Base-by-base conservation (phyloP, 2,888 invertebrate species). In the Heteropelma amictum region DNA sequence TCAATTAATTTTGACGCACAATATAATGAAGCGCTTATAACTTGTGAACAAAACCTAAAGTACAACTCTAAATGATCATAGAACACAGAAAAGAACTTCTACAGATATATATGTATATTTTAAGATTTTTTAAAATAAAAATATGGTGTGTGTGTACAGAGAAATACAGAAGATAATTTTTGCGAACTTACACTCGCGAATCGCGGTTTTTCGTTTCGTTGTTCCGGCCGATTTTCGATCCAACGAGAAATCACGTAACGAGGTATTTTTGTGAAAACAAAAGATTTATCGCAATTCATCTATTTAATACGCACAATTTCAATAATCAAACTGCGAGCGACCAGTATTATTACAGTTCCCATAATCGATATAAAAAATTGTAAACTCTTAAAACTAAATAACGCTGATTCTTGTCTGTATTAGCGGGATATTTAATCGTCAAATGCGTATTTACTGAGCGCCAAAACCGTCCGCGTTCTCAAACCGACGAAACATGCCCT, bases 21-120 rank as follows among this genome's bases (percentile, higher is more conserved):
- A 35, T 65, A 47, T 53, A 58, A 51, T 51, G 42, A 6, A 33
- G 35, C 14, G 45, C 47, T 70, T 64, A 64, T 28, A 45, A 70
- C 64, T 70, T 49, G 53, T 58, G 26, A 54, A 4, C 35, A 45
- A 47, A 65, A 51, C 49, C 72, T 53, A 72, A 60, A 65, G 74
- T 73, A 73, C 73, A 73, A 73, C 56, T 23, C 47, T 58, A 70
- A 64, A 30, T 58, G 70, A 51, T 12, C n/a, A 71, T 28, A 28
- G 21, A 8, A 49, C 0, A 28, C 35, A 68, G 23, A 56, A 17
- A 51, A 7, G 30, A 30, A 56, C 28, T 35, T 26, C 30, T 51
- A 40, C 19, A 70, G 40, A 40, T 21, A 61, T 28, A 70, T 38
- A 61, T 47, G 35, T 23, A 45, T 26, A 61, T 63, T 49, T 68